phyloP scores from a whole-genome alignment of 2,888 invertebrate genomes.

The Drosophila paucipuncta region DNA sequence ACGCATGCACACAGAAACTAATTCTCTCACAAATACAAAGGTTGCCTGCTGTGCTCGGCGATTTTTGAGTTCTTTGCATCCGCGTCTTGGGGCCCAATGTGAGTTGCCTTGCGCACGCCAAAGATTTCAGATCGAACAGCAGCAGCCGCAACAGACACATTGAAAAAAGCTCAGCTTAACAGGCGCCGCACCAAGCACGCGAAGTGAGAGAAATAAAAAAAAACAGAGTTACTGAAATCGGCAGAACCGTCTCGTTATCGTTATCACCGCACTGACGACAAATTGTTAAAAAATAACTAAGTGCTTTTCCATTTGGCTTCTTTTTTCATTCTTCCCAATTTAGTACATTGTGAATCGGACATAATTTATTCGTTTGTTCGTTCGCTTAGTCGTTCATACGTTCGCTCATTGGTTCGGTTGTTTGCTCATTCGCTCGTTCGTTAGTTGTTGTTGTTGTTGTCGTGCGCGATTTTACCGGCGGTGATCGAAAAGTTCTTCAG shows the following conservation, averaged over 20 bases:
- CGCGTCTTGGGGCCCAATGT: constrained; percentile 74
- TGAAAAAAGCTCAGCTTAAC: constrained; percentile 66
- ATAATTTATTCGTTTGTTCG: not conserved
- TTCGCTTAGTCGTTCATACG: not conserved
- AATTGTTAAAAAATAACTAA: not conserved
- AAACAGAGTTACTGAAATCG: constrained; percentile 14
- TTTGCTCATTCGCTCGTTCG: not conserved
- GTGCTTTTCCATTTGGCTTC: constrained; percentile 8
- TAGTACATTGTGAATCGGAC: not conserved
- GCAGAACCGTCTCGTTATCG: constrained; percentile 27
- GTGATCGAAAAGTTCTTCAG: constrained; percentile 57
- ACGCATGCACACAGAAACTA: constrained; percentile 2
- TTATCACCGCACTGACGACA: not conserved
- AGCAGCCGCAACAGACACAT: constrained; percentile 24
- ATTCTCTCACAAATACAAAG: constrained; percentile 28
- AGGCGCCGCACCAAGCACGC: constrained; percentile 45
- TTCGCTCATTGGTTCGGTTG: not conserved
- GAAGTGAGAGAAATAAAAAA: constrained; percentile 29
- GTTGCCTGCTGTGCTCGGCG: constrained; percentile 57
- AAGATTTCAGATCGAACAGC: constrained; percentile 78
- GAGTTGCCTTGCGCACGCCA: constrained; percentile 82
- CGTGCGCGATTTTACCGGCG: constrained; percentile 66
- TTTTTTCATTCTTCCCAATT: constrained; percentile 3
- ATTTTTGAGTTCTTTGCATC: constrained; percentile 78
- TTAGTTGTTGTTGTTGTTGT: constrained; percentile 10